phyloP scores from a whole-genome alignment of 2,113 vertebrate species.

The Bothrops jararaca region DNA sequence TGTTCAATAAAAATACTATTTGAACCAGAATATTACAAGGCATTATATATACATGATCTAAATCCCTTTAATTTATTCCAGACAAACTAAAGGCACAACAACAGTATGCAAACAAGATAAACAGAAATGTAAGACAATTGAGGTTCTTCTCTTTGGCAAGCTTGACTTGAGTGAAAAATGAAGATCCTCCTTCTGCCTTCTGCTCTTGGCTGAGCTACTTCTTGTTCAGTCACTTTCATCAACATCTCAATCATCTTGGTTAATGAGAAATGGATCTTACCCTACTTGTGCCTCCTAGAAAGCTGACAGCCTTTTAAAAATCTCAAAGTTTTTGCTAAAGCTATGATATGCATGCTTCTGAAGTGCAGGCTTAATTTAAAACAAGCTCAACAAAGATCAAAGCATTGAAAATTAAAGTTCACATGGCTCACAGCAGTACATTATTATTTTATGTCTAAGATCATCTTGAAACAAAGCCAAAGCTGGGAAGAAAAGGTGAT shows the following conservation, averaged over 20 bases:
- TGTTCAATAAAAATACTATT: neutral
- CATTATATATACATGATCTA: neutral
- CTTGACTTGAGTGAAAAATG: neutral
- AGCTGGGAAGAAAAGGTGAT: neutral
- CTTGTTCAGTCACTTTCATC: neutral
- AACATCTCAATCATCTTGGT: neutral
- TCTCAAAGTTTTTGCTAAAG: neutral
- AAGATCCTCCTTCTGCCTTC: neutral
- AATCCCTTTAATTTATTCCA: neutral
- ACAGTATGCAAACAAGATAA: neutral
- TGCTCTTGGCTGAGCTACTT: neutral
- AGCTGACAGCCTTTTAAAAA: neutral
- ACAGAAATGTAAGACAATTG: neutral
- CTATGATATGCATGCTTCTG: neutral
- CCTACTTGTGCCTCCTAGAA: neutral
- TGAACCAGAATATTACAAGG: neutral
- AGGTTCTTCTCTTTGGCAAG: neutral
- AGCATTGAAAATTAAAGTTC: neutral
- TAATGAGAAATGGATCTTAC: neutral
- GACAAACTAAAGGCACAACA: neutral
- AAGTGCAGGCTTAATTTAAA: neutral
- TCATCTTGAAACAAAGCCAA: neutral
- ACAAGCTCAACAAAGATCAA: neutral
- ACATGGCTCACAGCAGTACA: neutral
- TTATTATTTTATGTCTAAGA: neutral